These are phyloP conservation scores for Orius insidiosus DNA, from an alignment of 1,140 invertebrate species.

Conservation along the genomic window DNA sequence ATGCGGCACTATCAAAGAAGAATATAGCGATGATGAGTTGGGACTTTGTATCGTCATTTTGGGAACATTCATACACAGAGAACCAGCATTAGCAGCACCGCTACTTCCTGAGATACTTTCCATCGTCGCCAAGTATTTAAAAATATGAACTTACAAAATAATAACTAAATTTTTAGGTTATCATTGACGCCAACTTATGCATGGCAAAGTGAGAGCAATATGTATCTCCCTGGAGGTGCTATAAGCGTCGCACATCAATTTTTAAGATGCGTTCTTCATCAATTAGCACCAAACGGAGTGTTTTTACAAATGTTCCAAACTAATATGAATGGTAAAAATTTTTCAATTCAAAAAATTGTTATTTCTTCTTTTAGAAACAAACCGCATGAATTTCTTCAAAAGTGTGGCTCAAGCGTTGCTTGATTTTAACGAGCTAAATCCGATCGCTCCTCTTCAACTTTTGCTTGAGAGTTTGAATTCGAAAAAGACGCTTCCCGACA, in stretches of 20 bases:
- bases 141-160: neutral
- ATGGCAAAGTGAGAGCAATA: constrained; percentile 82
- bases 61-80: constrained; percentile 89
- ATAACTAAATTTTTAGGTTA: constrained; percentile 31
- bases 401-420: constrained; percentile 79
- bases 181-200: constrained; percentile 56
- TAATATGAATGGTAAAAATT: constrained; percentile 48
- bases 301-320: constrained; percentile 93
- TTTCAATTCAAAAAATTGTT: neutral
- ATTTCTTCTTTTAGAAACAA: constrained; percentile 35
- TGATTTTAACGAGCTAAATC: constrained; percentile 95
- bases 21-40: constrained; percentile 93
- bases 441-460: constrained; percentile 79
- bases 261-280: constrained; percentile 87
- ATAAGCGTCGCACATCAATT: constrained; percentile 93
- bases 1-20: constrained; percentile 68
- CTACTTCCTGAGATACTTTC: constrained; percentile 81
- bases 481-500: constrained; percentile 72
- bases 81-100: constrained; percentile 82
- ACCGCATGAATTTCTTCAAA: constrained; percentile 69
- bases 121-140: constrained; percentile 24
- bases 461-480: constrained; percentile 80
- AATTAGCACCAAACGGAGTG: constrained; percentile 87
- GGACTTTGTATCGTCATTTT: constrained; percentile 85
- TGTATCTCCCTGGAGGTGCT: constrained; percentile 72